Evolutionary conservation across 2,888 invertebrate species (phyloP), one percentile per base, ranked within the genome.

Genomic region (Neoascia interrupta): DNA sequence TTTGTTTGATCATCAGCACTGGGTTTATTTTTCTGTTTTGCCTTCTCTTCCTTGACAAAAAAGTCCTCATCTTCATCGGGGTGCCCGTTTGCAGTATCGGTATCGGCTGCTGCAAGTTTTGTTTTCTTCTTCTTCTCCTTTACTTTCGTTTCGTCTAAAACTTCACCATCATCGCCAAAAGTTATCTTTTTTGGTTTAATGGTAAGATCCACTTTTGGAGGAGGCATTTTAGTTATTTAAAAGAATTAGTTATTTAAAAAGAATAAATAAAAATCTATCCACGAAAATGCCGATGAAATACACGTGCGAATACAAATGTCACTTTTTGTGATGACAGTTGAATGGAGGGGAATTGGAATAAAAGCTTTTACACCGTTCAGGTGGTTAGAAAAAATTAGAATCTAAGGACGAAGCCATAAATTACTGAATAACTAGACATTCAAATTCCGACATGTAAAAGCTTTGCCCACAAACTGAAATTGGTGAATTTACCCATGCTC

Each of bases 151-250:
- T 84, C 45, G 70, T 76, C 51, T 82, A 85, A n/a, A 81, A 86
- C 10, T 16, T 69, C 68, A 23, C 58, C 76, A 28, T 82, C 82
- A 16, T 87, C 87, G 37, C 84, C 83, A 34, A 88, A 88, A 0
- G 85, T 58, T n/a, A 87, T 85, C 82, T 87, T 87, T 28, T 87
- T 87, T 1, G 80, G 76, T 26, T 81, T 81, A 10, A 64, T 51
- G n/a, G 68, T 61, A 11, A 79, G 34, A 58, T 74, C 64, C 19
- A 76, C 37, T 8, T 10, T 31, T 26, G 70, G 61, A 34, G 68
- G 68, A 3, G 80, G 63, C 80, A 80, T 80, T 37, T 15, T 60
- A 11, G 0, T 41, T 58, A 41, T 18, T 34, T 39, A 43, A 36
- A 34, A 21, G 28, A n/a, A 13, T 15, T 31, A n/a, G 8, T 3